Evolutionary conservation across 1,140 invertebrate species (phyloP).

Genomic region (Leguminivora glycinivorella): DNA sequence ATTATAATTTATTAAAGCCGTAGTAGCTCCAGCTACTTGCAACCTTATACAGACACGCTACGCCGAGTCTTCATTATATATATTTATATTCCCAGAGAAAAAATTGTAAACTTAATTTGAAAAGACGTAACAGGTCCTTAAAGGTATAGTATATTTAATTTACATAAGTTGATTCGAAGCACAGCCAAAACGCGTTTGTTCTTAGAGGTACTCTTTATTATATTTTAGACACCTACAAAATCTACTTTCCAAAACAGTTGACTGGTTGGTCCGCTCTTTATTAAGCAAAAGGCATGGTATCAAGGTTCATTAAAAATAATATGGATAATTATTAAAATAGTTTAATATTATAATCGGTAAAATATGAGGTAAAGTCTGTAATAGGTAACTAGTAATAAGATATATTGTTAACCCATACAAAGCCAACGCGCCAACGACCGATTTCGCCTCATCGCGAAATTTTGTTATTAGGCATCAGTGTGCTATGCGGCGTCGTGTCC

Average conservation of each 20-base stretch:
- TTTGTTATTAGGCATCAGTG: background rate
- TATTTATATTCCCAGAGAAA: slow-evolving; percentile 9
- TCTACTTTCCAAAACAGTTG: slow-evolving; percentile 64
- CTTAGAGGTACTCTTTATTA: slow-evolving; percentile 47
- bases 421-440: background rate
- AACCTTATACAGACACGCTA: background rate
- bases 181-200: slow-evolving; percentile 59
- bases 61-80: background rate
- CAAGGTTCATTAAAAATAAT: slow-evolving; percentile 34
- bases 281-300: slow-evolving; percentile 68
- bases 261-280: slow-evolving; percentile 72
- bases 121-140: slow-evolving; percentile 18
- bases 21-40: background rate
- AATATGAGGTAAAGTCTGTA: background rate
- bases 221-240: slow-evolving; percentile 47
- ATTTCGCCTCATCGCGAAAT: too few species aligned
- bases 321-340: slow-evolving; percentile 29
- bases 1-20: background rate
- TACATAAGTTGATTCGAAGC: slow-evolving; percentile 48
- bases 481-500: background rate
- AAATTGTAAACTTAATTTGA: slow-evolving; percentile 17
- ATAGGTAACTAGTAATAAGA: too few species aligned
- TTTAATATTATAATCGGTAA: slow-evolving; percentile 26
- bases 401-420: background rate
- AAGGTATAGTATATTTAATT: slow-evolving; percentile 29